Base-by-base conservation (phyloP, 2,113 vertebrate species). In the Etheostoma spectabile region DNA sequence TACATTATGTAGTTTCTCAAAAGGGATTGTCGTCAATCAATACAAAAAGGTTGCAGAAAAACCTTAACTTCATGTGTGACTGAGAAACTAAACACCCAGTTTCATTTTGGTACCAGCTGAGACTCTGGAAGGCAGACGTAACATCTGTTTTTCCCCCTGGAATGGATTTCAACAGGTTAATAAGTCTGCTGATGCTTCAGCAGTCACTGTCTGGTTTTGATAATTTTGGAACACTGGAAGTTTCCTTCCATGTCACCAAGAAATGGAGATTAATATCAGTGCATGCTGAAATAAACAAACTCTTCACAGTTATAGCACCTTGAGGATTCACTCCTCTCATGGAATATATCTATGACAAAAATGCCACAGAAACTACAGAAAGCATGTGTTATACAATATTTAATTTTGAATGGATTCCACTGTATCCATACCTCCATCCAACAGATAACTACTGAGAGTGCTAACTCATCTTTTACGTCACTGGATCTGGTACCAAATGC, bases 391-490 rank as follows among this genome's bases (percentile, higher is more conserved):
- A 4, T 52, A 66, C 35, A 16, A 5, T 49, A 13, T 2, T 15
- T 21, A 49, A n/a, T 42, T 66, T 14, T 62, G 15, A 69, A 53
- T 56, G 35, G 18, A 48, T 65, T 46, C 12, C 16, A 63, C 21
- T 74, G 1, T 30, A 14, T 35, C 4, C 38, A 69, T 3, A 51
- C 13, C 7, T 73, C 57, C 12, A 80, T 74, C 53, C 72, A 18
- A 19, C 69, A 99, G 98, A 97, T 99, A 92, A 96, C 95, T 42
- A 97, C 97, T n/a, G 96, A 96, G 87, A 96, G 93, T 4, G 91
- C 93, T 67, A 97, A 95, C 48, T 93, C 94, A 0, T 92, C 94
- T 48, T 71, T 90, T 30, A 78, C 79, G 6, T 91, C 95, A 35
- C 88, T 94, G 33, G 92, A 94, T 10, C 89, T 97, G 21, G 85